These are phyloP conservation scores for Melanargia galathea DNA, from an alignment of 2,888 invertebrate genomes.

Conservation along the genomic window DNA sequence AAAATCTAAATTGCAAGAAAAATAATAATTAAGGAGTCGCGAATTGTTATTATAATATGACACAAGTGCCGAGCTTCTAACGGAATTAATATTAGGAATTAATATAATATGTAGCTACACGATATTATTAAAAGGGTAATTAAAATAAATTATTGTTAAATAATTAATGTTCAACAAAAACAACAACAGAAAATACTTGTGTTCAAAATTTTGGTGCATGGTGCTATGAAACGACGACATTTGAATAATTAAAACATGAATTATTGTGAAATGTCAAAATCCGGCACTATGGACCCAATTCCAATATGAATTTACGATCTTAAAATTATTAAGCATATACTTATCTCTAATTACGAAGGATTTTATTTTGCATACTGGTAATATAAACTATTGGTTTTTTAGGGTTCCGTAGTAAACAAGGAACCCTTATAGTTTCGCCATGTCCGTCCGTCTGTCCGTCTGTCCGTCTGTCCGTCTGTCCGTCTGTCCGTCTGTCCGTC, in stretches of 20 bases:
- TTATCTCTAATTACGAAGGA: too few species aligned
- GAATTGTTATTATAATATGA: not conserved
- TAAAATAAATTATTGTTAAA: conserved; percentile 7
- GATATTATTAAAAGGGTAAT: not conserved
- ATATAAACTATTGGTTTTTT: too few species aligned
- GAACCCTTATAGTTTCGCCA: too few species aligned
- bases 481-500: too few species aligned
- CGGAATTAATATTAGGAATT: conserved; percentile 8
- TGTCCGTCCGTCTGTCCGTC: too few species aligned
- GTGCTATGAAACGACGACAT: conserved; percentile 2
- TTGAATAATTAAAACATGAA: not conserved
- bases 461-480: too few species aligned
- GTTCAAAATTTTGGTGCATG: not conserved
- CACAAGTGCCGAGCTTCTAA: conserved; percentile 14
- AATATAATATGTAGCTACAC: conserved; percentile 1
- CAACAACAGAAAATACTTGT: conserved; percentile 11
- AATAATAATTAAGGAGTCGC: not conserved
- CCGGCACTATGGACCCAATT: too few species aligned
- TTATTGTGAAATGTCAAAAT: too few species aligned
- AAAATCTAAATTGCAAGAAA: not conserved
- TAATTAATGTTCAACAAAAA: not conserved
- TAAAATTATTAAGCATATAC: too few species aligned
- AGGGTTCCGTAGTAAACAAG: too few species aligned
- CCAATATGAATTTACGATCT: too few species aligned
- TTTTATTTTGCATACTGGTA: too few species aligned